phyloP scores from a whole-genome alignment of 2,797 vertebrate species.

The Dryobates pubescens region DNA sequence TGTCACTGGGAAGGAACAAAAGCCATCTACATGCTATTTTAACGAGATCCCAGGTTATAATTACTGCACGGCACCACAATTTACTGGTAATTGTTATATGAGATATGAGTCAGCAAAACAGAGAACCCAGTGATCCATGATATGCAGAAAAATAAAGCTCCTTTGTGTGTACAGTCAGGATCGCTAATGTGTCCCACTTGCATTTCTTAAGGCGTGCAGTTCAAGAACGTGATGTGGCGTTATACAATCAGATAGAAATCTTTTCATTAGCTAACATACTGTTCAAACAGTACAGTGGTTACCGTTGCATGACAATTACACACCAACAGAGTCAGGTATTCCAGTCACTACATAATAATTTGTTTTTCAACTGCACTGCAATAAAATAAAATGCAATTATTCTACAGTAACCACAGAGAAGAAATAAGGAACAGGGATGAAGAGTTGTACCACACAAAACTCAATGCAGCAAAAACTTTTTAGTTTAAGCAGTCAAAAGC shows the following conservation, averaged over 20 bases:
- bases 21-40: background rate
- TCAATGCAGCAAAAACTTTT: background rate
- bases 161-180: constrained; percentile 10
- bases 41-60: background rate
- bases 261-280: background rate
- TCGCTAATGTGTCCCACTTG: constrained; percentile 21
- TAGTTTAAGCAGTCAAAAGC: background rate
- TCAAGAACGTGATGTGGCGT: constrained; percentile 7
- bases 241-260: background rate
- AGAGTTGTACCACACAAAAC: background rate
- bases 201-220: background rate
- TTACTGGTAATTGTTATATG: constrained; percentile 16
- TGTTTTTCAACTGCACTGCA: background rate
- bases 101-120: constrained; percentile 40
- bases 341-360: background rate
- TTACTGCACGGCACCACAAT: background rate
- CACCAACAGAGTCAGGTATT: background rate
- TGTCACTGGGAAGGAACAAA: background rate
- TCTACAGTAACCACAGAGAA: background rate
- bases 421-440: background rate
- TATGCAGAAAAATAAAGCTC: constrained; percentile 47
- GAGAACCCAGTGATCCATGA: constrained; percentile 13
- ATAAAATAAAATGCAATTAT: background rate
- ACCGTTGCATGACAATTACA: background rate
- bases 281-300: background rate